Percentiles rank a stretch among this genome's conserved stretches.
Conservation (phyloP, 64 coral and sea anemone genomes). For the Montipora cactus region DNA sequence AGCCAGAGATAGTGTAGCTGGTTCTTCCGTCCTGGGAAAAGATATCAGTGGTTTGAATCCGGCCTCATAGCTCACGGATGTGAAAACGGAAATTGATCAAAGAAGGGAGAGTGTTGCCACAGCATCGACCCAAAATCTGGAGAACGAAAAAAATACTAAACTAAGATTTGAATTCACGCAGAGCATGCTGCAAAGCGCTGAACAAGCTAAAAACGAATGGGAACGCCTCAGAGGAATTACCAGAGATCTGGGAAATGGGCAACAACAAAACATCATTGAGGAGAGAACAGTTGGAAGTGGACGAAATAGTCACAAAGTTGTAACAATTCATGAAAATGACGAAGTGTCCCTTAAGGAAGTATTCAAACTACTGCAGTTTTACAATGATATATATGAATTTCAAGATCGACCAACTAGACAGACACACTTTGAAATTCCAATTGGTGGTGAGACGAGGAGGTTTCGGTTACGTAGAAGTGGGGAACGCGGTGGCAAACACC, state of each 20-base stretch:
- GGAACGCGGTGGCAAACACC: neutral
- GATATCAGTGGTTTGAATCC: neutral
- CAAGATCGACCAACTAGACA: neutral
- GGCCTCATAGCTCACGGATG: neutral
- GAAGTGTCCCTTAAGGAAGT: neutral
- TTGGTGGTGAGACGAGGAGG: conserved; percentile 33
- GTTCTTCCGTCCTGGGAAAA: neutral
- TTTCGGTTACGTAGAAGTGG: conserved; percentile 22
- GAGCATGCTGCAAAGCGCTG: conserved; percentile 15
- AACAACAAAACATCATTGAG: neutral
- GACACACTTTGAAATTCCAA: conserved; percentile 49
- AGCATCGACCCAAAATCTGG: neutral
- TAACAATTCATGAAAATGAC: conserved; percentile 50
- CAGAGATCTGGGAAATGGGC: neutral
- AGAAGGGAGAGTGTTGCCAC: neutral
- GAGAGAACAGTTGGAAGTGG: neutral
- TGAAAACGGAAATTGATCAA: neutral
- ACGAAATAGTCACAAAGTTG: neutral
- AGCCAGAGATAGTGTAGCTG: conserved; percentile 14
- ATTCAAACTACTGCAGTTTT: conserved; percentile 54
- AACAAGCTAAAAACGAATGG: conserved; percentile 23
- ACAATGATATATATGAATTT: conserved; percentile 12
- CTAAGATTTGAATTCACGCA: conserved; percentile 20
- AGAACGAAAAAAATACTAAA: neutral
- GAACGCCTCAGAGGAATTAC: neutral